Conservation (phyloP, 1,140 invertebrate species). For the Papilio polytes region DNA sequence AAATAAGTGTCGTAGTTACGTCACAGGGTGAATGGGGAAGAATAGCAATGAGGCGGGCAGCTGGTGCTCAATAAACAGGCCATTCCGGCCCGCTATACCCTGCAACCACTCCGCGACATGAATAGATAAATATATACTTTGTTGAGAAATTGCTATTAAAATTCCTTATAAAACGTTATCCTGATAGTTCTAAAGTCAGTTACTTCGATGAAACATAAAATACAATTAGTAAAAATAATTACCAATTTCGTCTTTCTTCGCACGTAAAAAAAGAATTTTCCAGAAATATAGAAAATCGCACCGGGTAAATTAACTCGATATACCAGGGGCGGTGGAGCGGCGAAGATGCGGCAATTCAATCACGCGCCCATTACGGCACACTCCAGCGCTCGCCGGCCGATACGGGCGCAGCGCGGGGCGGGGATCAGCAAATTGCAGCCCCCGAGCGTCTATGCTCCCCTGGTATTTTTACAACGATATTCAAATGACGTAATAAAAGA, state of each 20-base stretch:
- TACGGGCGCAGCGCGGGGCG: conserved; percentile 36
- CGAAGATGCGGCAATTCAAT: conserved; percentile 76
- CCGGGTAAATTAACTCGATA: conserved; percentile 64
- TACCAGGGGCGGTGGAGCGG: conserved; percentile 63
- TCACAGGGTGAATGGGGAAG: conserved; percentile 32
- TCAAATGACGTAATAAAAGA: conserved; percentile 28
- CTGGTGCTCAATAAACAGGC: conserved; percentile 43
- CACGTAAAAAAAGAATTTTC: background rate
- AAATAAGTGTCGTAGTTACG: conserved; percentile 31
- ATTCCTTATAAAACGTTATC: no score
- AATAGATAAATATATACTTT: conserved; percentile 25
- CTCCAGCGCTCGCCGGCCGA: conserved; percentile 49
- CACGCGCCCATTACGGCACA: conserved; percentile 68
- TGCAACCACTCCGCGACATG: conserved; percentile 27
- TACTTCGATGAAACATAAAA: conserved; percentile 10
- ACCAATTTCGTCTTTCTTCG: background rate
- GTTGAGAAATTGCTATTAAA: background rate
- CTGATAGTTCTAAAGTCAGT: no score
- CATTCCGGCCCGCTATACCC: conserved; percentile 28
- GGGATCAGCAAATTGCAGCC: conserved; percentile 12
- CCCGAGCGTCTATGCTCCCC: conserved; percentile 3
- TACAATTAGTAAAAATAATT: background rate
- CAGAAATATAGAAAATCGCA: conserved; percentile 47
- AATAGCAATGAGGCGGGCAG: conserved; percentile 46
- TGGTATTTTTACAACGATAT: conserved; percentile 35